Percentiles rank a stretch among this genome's conserved stretches.
Conservation (phyloP, 2,888 invertebrate genomes). For the Byasa hedistus region DNA sequence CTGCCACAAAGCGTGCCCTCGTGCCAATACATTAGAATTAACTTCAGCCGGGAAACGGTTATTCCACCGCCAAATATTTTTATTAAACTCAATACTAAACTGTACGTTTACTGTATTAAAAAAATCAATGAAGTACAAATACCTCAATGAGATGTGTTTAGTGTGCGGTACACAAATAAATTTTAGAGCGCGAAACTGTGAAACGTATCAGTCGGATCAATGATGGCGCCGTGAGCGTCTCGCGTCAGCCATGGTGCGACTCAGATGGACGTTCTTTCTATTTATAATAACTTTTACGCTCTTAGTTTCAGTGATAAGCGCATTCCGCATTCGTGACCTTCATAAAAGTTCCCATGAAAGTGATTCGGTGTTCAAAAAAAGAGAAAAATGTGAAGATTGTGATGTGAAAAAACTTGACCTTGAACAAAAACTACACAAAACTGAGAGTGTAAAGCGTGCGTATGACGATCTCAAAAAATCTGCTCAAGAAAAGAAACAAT, state of each 20-base stretch:
- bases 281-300: slow-evolving; percentile 71
- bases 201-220: slow-evolving; percentile 61
- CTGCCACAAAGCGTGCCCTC: slow-evolving; percentile 77
- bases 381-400: slow-evolving; percentile 68
- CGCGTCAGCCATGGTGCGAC: slow-evolving; percentile 71
- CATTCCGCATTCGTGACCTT: slow-evolving; percentile 76
- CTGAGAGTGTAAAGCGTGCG: slow-evolving; percentile 59
- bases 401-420: slow-evolving; percentile 59
- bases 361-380: slow-evolving; percentile 47
- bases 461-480: slow-evolving; percentile 56
- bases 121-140: slow-evolving; percentile 60
- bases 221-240: slow-evolving; percentile 73
- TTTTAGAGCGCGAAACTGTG: slow-evolving; percentile 43
- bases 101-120: not conserved
- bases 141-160: slow-evolving; percentile 53
- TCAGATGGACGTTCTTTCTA: slow-evolving; percentile 71
- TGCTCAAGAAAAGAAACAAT: slow-evolving; percentile 54
- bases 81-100: not conserved
- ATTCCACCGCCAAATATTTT: slow-evolving; percentile 55
- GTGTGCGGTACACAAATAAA: slow-evolving; percentile 60
- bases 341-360: slow-evolving; percentile 57
- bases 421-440: slow-evolving; percentile 60
- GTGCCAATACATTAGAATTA: slow-evolving; percentile 83
- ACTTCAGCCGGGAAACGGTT: slow-evolving; percentile 74
- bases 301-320: slow-evolving; percentile 76